Percentiles rank a stretch among this genome's conserved stretches.
Conservation (phyloP, 2,888 invertebrate genomes). For the Epirrita christyi region DNA sequence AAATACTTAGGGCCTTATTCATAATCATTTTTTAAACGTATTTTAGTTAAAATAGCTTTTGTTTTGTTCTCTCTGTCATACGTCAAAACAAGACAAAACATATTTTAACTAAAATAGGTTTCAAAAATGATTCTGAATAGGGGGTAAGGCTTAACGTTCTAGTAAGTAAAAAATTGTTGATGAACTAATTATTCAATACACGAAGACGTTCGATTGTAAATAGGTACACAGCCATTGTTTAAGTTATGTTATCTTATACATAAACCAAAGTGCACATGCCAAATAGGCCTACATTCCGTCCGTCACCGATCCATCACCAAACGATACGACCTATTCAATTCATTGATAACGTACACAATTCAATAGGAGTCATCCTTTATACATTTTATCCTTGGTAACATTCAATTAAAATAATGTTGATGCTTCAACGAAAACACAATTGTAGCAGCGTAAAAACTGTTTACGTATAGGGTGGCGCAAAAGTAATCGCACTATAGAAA, state of each 20-base stretch:
- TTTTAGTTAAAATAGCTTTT: too few relatives aligned
- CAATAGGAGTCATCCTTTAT: neutral
- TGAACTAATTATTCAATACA: slow-evolving; percentile 1
- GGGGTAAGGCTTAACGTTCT: too few relatives aligned
- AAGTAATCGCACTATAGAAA: too few relatives aligned
- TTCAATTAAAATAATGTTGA: neutral
- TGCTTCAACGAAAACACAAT: neutral
- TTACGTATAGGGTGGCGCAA: too few relatives aligned
- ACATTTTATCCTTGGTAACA: neutral
- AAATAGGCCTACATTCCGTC: slow-evolving; percentile 7
- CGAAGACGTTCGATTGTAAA: slow-evolving; percentile 3
- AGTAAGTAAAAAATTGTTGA: neutral
- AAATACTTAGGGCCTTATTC: too few relatives aligned
- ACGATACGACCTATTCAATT: neutral
- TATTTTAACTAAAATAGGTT: too few relatives aligned
- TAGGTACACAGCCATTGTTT: slow-evolving; percentile 8
- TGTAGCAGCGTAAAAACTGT: neutral
- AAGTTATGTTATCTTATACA: slow-evolving; percentile 11
- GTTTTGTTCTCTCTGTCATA: too few relatives aligned
- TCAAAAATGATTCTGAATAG: too few relatives aligned
- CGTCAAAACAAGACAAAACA: too few relatives aligned
- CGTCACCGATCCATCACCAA: neutral
- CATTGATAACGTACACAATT: neutral
- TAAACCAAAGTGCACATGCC: slow-evolving; percentile 14
- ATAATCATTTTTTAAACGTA: too few relatives aligned